phyloP scores from a whole-genome alignment of 1,140 invertebrate species.

The Nephila pilipes region DNA sequence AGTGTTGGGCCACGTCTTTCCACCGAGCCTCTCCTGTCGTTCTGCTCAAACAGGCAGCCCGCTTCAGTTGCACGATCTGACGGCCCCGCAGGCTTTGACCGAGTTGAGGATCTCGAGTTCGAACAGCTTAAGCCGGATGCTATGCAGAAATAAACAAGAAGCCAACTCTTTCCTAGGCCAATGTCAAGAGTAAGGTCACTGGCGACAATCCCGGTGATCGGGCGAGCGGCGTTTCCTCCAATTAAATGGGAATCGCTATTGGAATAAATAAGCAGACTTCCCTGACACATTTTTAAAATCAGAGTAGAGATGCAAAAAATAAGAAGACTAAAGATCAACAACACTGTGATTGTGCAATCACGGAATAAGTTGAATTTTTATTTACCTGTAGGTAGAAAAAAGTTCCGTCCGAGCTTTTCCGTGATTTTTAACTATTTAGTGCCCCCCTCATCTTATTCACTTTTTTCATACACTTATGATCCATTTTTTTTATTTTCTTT shows the following conservation, averaged over 20 bases:
- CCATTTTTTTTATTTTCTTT: not conserved
- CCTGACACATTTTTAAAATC: conserved; percentile 57
- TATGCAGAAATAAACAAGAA: conserved; percentile 30
- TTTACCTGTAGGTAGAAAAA: not conserved
- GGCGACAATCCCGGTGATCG: conserved; percentile 43
- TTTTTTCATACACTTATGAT: not conserved
- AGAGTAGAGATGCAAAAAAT: conserved; percentile 1
- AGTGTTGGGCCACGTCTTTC: not conserved
- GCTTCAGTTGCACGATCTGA: conserved; percentile 30
- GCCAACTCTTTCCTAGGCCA: conserved; percentile 47
- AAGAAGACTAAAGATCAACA: not conserved
- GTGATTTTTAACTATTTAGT: not conserved
- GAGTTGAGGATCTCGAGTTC: conserved; percentile 44
- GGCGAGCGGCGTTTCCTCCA: conserved; percentile 16
- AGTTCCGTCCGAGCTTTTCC: not conserved
- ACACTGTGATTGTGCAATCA: not conserved
- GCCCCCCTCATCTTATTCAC: not conserved
- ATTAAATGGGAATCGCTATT: conserved; percentile 29
- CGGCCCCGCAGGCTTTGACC: conserved; percentile 45
- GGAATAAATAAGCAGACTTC: conserved; percentile 41
- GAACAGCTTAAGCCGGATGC: conserved; percentile 45
- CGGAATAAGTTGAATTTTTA: not conserved
- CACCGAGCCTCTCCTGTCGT: not conserved
- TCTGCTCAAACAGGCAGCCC: conserved; percentile 45
- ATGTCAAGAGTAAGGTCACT: conserved; percentile 58